Percentiles rank a stretch among this genome's conserved stretches.
Evolutionary conservation across 1,140 invertebrate genomes (phyloP).

Genomic region (Drosophila fuyamai): DNA sequence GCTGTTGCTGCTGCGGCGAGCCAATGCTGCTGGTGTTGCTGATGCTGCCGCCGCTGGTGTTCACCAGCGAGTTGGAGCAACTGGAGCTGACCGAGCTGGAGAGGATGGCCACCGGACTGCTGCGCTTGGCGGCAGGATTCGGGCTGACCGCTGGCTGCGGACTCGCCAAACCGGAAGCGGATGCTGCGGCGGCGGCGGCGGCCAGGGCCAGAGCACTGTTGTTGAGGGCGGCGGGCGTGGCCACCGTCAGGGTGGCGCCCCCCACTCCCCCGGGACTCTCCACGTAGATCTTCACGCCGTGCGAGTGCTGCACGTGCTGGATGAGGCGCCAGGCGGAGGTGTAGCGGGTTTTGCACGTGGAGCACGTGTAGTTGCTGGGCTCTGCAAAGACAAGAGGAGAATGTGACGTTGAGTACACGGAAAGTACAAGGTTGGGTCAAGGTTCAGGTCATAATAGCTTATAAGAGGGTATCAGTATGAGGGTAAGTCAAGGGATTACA

Average conservation of each 20-base stretch:
- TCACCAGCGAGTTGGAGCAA: conserved; percentile 42
- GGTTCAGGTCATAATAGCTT: too few relatives aligned
- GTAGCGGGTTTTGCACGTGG: conserved; percentile 95
- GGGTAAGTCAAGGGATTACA: too few relatives aligned
- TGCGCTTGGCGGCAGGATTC: conserved; percentile 17
- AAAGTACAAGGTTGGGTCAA: not conserved
- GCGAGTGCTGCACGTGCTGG: conserved; percentile 96
- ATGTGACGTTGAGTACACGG: conserved; percentile 49
- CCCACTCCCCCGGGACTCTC: conserved; percentile 84
- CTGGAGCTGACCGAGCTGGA: conserved; percentile 30
- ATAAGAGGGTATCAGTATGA: too few relatives aligned
- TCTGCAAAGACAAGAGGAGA: conserved; percentile 88
- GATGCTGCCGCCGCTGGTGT: conserved; percentile 41
- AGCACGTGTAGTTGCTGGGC: conserved; percentile 97
- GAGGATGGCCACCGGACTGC: conserved; percentile 28
- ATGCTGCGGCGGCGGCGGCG: conserved; percentile 48
- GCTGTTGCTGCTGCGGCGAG: conserved; percentile 85
- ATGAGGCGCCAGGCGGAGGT: conserved; percentile 97
- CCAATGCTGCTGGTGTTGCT: conserved; percentile 21
- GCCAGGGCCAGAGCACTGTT: conserved; percentile 45
- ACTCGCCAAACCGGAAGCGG: conserved; percentile 30
- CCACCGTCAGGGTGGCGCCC: conserved; percentile 59
- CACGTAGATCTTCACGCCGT: conserved; percentile 97
- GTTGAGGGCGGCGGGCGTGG: conserved; percentile 69
- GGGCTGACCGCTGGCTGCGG: conserved; percentile 59